Percentiles rank a stretch among this genome's conserved stretches.
Conservation (phyloP, 30 jellyfish, hydroid and myxozoan genomes). For the Turritopsis dohrnii region DNA sequence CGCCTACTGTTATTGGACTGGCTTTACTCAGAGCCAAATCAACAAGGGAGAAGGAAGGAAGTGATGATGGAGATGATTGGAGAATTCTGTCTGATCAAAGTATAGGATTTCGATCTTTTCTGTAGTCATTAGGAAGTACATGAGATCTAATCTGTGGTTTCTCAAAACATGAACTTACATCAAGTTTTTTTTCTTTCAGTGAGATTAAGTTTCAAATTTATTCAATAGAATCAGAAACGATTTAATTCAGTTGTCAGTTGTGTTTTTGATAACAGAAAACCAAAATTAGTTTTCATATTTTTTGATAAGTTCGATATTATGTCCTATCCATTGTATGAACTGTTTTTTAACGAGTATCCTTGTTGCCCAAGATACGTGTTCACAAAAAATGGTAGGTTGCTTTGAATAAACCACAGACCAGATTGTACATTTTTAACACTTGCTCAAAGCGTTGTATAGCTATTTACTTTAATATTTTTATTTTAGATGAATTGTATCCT, state of each 20-base stretch:
- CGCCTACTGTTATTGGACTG: not conserved
- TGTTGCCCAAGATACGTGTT: not conserved
- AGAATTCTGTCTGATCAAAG: not conserved
- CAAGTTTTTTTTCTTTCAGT: not conserved
- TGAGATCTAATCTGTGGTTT: not conserved
- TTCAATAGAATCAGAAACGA: not conserved
- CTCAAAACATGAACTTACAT: not conserved
- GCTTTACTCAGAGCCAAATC: not conserved
- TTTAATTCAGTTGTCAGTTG: too few species aligned
- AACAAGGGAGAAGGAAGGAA: not conserved
- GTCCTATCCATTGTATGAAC: not conserved
- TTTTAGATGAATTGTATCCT: not conserved
- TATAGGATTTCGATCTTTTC: not conserved
- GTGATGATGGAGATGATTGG: not conserved
- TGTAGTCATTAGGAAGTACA: not conserved
- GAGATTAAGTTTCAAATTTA: not conserved
- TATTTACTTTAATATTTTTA: too few species aligned
- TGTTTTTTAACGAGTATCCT: not conserved
- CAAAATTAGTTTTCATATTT: too few species aligned
- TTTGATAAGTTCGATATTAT: not conserved
- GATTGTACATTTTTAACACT: too few species aligned
- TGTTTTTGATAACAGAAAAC: too few species aligned
- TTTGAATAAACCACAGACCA: not conserved
- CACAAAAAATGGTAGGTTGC: not conserved
- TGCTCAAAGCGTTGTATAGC: too few species aligned